Evolutionary conservation across 92 coral and sea anemone genomes (phyloP).

Genomic region (Porites rus): DNA sequence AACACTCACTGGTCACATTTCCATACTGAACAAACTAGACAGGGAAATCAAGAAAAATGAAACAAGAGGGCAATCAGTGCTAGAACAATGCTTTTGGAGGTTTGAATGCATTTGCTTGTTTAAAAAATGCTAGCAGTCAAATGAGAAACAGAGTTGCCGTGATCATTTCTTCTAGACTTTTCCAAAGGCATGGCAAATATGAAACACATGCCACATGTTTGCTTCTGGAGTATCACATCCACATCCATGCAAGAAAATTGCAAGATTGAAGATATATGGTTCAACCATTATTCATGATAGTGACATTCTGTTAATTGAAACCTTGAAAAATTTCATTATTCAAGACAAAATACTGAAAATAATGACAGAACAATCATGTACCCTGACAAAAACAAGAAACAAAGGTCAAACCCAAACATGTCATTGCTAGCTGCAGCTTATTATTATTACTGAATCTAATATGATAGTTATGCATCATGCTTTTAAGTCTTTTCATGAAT

Average conservation of each 20-base stretch:
- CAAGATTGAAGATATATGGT: not conserved
- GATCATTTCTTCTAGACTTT: conserved; percentile 25
- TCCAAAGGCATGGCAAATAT: not conserved
- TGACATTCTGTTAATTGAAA: not conserved
- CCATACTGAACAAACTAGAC: too few relatives aligned
- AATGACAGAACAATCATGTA: not conserved
- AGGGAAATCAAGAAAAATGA: too few relatives aligned
- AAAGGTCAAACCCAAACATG: not conserved
- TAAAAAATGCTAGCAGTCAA: not conserved
- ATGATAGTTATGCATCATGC: not conserved
- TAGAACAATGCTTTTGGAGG: too few relatives aligned
- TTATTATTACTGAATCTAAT: not conserved
- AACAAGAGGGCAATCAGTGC: too few relatives aligned
- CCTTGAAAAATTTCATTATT: not conserved
- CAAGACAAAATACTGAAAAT: not conserved
- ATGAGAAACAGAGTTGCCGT: not conserved
- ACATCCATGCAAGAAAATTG: not conserved
- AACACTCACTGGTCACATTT: too few relatives aligned
- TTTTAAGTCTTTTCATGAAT: not conserved
- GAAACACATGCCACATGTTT: conserved; percentile 9
- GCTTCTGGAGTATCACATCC: not conserved
- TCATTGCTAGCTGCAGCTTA: not conserved
- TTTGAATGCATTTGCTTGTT: not conserved
- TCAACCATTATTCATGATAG: not conserved
- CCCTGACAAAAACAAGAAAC: not conserved